Conservation (phyloP, 2,888 invertebrate genomes). For the Hanleya hanleyi region DNA sequence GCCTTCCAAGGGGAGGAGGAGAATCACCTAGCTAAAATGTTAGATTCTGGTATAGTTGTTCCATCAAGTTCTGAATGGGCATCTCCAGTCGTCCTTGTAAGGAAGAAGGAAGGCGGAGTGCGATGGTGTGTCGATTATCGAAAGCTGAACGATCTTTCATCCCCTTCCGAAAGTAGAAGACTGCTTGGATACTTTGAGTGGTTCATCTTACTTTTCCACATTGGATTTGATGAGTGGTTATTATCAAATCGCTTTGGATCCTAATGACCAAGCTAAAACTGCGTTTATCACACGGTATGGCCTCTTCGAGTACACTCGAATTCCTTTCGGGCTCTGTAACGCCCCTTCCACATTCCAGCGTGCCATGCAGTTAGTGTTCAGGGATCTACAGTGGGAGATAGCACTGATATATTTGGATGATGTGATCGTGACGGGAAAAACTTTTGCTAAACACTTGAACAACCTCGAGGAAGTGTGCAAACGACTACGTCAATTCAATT, state of each 20-base stretch:
- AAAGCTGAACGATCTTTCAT: conserved; percentile 13
- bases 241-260: conserved; percentile 16
- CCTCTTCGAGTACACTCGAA: conserved; percentile 21
- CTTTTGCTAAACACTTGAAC: no score
- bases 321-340: conserved; percentile 9
- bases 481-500: not conserved
- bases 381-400: not conserved
- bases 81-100: conserved; percentile 16
- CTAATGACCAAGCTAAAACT: conserved; percentile 24
- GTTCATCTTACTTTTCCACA: not conserved
- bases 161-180: conserved; percentile 19
- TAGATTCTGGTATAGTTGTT: not conserved
- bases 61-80: conserved; percentile 13
- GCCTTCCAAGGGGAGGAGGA: not conserved
- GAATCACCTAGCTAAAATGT: not conserved
- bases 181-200: not conserved
- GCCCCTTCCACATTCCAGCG: conserved; percentile 25
- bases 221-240: conserved; percentile 22
- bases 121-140: conserved; percentile 20
- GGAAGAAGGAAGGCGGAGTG: conserved; percentile 4
- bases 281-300: conserved; percentile 30
- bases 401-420: not conserved
- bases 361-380: conserved; percentile 11
- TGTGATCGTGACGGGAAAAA: not conserved
- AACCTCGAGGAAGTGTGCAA: not conserved